Evolutionary conservation across 2,888 invertebrate genomes (phyloP).

Genomic region (Sepioteuthis lessoniana): DNA sequence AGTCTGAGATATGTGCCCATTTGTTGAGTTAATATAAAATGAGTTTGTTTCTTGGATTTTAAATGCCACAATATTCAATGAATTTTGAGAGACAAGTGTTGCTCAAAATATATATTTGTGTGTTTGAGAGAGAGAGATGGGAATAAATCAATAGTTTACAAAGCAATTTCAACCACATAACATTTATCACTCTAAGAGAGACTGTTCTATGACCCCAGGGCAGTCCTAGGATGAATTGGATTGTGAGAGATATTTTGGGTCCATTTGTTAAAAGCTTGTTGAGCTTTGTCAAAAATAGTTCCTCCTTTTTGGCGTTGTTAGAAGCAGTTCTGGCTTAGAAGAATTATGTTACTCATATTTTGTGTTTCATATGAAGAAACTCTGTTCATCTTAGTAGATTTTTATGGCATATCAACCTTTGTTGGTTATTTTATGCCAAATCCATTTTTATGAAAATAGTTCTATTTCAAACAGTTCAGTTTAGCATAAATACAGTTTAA

Average conservation of each 20-base stretch:
- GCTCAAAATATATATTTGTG: background rate
- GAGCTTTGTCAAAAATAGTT: background rate
- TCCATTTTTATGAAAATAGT: too few species aligned
- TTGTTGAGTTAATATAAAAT: too few species aligned
- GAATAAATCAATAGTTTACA: background rate
- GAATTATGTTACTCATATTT: too few species aligned
- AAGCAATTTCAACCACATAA: background rate
- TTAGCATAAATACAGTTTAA: too few species aligned
- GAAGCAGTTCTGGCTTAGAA: too few species aligned
- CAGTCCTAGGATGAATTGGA: background rate
- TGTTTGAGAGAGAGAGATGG: background rate
- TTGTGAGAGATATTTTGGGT: background rate
- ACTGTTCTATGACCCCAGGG: background rate
- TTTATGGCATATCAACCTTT: too few species aligned
- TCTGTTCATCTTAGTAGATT: too few species aligned
- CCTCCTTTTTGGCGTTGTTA: background rate
- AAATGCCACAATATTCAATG: background rate
- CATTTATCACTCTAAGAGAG: background rate
- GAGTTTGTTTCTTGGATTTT: too few species aligned
- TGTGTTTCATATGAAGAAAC: too few species aligned
- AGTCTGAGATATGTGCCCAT: too few species aligned
- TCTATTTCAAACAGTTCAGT: too few species aligned
- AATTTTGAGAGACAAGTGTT: background rate
- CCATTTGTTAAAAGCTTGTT: background rate
- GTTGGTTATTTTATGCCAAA: too few species aligned